Evolutionary conservation across 2,113 vertebrate species (phyloP), one percentile per base, ranked within the genome.

Genomic region (Stomatorhinus ivindoensis): DNA sequence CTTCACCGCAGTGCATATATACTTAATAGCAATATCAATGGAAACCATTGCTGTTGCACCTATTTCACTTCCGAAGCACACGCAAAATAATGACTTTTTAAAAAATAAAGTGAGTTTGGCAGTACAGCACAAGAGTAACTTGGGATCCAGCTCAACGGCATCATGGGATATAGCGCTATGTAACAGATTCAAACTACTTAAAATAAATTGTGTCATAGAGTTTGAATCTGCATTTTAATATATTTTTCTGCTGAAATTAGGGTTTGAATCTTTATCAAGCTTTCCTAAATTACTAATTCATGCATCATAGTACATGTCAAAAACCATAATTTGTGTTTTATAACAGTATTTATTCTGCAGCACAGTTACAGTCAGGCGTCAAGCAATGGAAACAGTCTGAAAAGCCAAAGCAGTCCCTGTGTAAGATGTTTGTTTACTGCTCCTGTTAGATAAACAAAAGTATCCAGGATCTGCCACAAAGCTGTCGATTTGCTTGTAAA

Each of bases 41-140:
- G 86, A 51, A 24, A 86, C 90, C 91, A 92, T 93, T 89, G 91
- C 93, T 92, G 92, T 89, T 92, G 91, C 10, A 35, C 69, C 4
- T 15, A 55, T 35, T 55, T 86, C 27, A 17, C 9, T 86, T 51
- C 11, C 27, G 1, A 86, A 51, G 51, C 27, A 83, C 35, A 47
- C 0, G 4, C 50, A 53, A 31, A 87, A 51, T 46, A 84, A 55
- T 24, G 53, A 21, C 53, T 21, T 55, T 55, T 55, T 7, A 7
- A 21, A 21, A 55, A 55, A 55, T 55, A 21, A 55, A 21, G 19
- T 55, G 53, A 55, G 53, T 55, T 55, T 55, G 53, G 19, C 1
- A 27, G 46, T 42, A 42, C 13, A 53, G 27, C 73, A 42, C 17
- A 50, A 35, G 17, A 65, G 24, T 10, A 39, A 27, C 47, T 11